A percentile compares a stretch with the other conserved stretches of the same genome.
Evolutionary conservation across 2,797 vertebrate species (phyloP).

Genomic region (Peromyscus eremicus): DNA sequence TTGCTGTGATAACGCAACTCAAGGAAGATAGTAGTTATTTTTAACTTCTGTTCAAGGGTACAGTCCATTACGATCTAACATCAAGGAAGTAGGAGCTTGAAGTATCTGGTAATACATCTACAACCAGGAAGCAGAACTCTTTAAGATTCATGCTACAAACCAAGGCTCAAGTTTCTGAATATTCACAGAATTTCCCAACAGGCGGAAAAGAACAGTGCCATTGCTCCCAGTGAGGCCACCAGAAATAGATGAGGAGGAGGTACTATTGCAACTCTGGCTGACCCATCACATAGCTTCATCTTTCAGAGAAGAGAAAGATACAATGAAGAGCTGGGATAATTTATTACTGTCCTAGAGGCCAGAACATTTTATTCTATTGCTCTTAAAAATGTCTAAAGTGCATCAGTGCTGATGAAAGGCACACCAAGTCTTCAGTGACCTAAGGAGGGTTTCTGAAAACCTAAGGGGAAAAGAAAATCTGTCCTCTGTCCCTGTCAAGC

Average conservation of each 20-base stretch:
- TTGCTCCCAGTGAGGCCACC: not conserved
- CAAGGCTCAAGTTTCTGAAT: not conserved
- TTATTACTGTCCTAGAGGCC: not conserved
- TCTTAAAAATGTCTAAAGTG: not conserved
- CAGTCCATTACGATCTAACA: not conserved
- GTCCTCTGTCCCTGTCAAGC: not conserved
- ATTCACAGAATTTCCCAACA: not conserved
- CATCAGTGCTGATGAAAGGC: not conserved
- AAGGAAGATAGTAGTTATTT: not conserved
- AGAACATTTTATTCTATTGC: not conserved
- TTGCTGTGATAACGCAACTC: not conserved
- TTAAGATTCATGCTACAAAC: too few relatives aligned
- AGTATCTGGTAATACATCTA: not conserved
- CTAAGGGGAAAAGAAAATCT: not conserved
- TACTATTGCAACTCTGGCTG: not conserved
- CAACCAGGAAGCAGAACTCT: too few relatives aligned
- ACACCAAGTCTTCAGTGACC: not conserved
- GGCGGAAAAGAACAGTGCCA: too few relatives aligned
- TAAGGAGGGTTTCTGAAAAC: slow-evolving; percentile 33
- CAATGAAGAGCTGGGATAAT: not conserved
- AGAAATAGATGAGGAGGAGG: not conserved
- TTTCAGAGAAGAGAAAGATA: not conserved
- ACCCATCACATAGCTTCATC: not conserved
- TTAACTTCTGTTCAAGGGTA: not conserved
- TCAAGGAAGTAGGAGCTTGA: not conserved